Conservation (phyloP, 1,140 invertebrate genomes). For the Halesus radiatus region DNA sequence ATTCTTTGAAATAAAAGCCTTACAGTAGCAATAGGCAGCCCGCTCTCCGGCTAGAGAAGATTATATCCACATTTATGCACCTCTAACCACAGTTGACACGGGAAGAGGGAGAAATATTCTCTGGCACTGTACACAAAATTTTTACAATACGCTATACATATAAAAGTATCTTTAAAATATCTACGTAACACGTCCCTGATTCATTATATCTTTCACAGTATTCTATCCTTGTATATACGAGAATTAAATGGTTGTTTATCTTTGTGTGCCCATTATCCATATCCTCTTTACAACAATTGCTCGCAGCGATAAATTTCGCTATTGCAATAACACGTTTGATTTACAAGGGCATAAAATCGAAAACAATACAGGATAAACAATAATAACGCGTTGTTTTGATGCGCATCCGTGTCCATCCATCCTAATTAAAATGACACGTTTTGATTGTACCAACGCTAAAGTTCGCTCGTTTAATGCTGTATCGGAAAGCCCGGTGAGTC, state of each 20-base stretch:
- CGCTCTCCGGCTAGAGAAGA: too few relatives aligned
- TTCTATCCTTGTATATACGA: neutral
- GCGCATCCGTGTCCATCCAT: neutral
- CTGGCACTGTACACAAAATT: too few relatives aligned
- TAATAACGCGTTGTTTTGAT: neutral
- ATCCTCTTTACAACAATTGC: conserved; percentile 1
- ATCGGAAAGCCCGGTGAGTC: conserved; percentile 47
- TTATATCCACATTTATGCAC: too few relatives aligned
- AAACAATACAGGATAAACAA: conserved; percentile 9
- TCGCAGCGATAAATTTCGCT: neutral
- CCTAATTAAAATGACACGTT: neutral
- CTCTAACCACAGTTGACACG: too few relatives aligned
- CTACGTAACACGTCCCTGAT: neutral
- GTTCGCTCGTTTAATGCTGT: neutral
- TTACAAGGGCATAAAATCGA: conserved; percentile 7
- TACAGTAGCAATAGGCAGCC: too few relatives aligned
- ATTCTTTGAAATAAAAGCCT: too few relatives aligned
- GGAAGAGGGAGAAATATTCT: too few relatives aligned
- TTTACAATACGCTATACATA: too few relatives aligned
- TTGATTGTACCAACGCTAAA: neutral
- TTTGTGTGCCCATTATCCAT: neutral
- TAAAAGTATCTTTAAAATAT: too few relatives aligned
- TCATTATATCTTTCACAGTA: neutral
- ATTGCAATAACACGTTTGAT: conserved; percentile 27
- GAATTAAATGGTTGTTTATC: neutral